Percentiles rank a stretch among this genome's conserved stretches.
Conservation (phyloP, 1,140 invertebrate genomes). For the fruit fly (Drosophila melanogaster) region Release_6_plus_ISO1_MT NC_004354.4:4088501-4089000, state of each 20-base stretch:
- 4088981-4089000: conserved; percentile 38
- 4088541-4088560: conserved; percentile 36
- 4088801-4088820: conserved; percentile 4
- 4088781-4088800: conserved; percentile 41
- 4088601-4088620: conserved; percentile 37
- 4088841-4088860: conserved; percentile 2
- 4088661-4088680: conserved; percentile 34
- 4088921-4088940: no score
- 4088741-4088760: conserved; percentile 53
- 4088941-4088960: no score
- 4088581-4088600: conserved; percentile 18
- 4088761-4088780: conserved; percentile 56
- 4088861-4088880: not conserved
- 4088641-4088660: conserved; percentile 53
- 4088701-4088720: conserved; percentile 32
- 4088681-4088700: conserved; percentile 45
- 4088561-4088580: conserved; percentile 17
- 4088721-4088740: conserved; percentile 48
- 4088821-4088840: not conserved
- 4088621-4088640: conserved; percentile 83
- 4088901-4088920: no score
- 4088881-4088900: no score
- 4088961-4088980: not conserved
- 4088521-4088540: conserved; percentile 54
- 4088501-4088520: conserved; percentile 26